A percentile compares a stretch with the other conserved stretches of the same genome.
These are phyloP conservation scores for Smithornis capensis DNA, from an alignment of 2,113 vertebrate species.

Conservation along the genomic window DNA sequence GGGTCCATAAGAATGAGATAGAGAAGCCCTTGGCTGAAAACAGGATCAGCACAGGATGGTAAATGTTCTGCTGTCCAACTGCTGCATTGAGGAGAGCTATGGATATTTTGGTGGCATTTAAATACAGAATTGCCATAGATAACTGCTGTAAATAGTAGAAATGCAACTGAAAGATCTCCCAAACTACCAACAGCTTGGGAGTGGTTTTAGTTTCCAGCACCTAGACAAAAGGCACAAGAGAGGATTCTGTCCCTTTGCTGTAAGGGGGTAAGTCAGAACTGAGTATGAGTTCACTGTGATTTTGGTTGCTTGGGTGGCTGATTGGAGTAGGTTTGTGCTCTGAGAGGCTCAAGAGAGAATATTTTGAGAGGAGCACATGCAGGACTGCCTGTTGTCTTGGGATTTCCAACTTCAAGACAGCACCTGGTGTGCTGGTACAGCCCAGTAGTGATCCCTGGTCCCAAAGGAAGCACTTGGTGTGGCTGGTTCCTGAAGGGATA, in stretches of 20 bases:
- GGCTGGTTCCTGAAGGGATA: not conserved
- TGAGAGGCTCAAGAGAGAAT: not conserved
- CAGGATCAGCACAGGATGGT: not conserved
- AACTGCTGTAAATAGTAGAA: not conserved
- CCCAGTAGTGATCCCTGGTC: not conserved
- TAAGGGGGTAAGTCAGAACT: not conserved
- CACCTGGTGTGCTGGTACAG: conserved; percentile 2
- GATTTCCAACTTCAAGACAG: not conserved
- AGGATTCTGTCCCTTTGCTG: not conserved
- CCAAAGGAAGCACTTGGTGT: not conserved
- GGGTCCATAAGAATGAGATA: not conserved
- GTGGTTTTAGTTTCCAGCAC: not conserved
- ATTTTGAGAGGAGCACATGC: not conserved
- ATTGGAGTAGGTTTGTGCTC: not conserved
- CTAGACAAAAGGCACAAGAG: not conserved
- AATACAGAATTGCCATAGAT: not conserved
- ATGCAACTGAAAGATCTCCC: not conserved
- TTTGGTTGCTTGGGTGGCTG: not conserved
- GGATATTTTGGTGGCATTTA: not conserved
- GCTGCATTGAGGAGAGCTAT: not conserved
- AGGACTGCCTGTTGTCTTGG: not conserved
- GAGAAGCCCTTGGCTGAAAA: not conserved
- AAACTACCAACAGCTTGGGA: not conserved
- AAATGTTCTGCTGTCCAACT: not conserved
- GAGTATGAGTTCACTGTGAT: not conserved